Conservation (phyloP, 2,888 invertebrate species). For the Microctonus brassicae region DNA sequence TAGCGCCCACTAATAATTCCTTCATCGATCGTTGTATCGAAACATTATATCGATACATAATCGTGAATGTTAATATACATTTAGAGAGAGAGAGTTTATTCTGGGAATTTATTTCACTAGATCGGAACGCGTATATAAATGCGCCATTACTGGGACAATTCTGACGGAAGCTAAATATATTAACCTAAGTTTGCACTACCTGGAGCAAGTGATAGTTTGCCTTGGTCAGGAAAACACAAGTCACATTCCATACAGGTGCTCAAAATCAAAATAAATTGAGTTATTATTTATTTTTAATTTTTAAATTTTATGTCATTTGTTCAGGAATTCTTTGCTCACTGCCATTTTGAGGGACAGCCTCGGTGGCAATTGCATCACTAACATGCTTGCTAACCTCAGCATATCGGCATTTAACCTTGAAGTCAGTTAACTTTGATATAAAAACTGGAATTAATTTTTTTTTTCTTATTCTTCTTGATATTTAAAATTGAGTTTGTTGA, state of each 20-base stretch:
- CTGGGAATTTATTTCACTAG: conserved; percentile 54
- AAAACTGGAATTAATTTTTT: neutral
- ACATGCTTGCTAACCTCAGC: conserved; percentile 72
- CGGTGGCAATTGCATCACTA: conserved; percentile 72
- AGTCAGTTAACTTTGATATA: conserved; percentile 43
- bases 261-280: conserved; percentile 39
- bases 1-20: neutral
- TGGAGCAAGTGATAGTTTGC: conserved; percentile 71
- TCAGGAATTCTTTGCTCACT: conserved; percentile 73
- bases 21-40: neutral
- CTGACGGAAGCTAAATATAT: conserved; percentile 72
- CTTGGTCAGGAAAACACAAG: conserved; percentile 61
- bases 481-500: conserved; percentile 21
- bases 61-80: neutral
- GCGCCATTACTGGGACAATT: conserved; percentile 69
- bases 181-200: conserved; percentile 72
- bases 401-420: conserved; percentile 60
- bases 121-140: conserved; percentile 72
- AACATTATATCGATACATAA: neutral
- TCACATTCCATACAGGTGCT: conserved; percentile 69
- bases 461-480: too few species aligned
- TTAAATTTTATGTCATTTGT: conserved; percentile 54
- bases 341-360: conserved; percentile 72
- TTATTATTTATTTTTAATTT: conserved; percentile 9
- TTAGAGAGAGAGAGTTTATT: conserved; percentile 11